A percentile compares a stretch with the other conserved stretches of the same genome.
phyloP scores from a whole-genome alignment of 2,113 vertebrate species.

The Stigmatopora argus region DNA sequence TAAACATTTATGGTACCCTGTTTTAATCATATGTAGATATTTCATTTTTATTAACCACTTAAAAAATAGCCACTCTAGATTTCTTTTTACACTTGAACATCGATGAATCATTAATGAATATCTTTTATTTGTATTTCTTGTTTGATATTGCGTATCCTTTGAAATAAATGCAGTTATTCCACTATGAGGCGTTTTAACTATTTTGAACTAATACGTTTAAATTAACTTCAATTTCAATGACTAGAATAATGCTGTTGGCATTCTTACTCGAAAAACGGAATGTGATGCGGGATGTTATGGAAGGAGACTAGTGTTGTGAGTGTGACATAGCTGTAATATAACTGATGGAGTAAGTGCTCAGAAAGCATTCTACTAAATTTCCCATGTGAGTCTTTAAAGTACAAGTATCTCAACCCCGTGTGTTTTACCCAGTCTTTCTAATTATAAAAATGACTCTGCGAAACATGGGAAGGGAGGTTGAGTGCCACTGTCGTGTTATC shows the following conservation, averaged over 20 bases:
- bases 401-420: not conserved
- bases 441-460: not conserved
- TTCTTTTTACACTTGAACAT: no score
- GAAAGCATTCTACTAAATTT: constrained; percentile 9
- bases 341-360: not conserved
- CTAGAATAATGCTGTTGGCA: not conserved
- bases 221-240: not conserved
- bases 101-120: no score
- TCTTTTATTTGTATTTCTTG: no score
- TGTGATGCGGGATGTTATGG: no score
- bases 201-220: not conserved
- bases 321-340: not conserved
- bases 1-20: no score
- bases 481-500: not conserved
- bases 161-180: not conserved
- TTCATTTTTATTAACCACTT: no score
- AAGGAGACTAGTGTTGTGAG: not conserved
- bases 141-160: not conserved
- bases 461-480: not conserved
- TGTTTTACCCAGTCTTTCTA: constrained; percentile 1
- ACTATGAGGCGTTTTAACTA: not conserved
- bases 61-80: no score
- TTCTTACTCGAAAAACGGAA: not conserved
- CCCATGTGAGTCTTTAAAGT: not conserved
- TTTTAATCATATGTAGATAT: no score